Base-by-base conservation (phyloP, 2,113 vertebrate genomes). In the Thermophis baileyi region DNA sequence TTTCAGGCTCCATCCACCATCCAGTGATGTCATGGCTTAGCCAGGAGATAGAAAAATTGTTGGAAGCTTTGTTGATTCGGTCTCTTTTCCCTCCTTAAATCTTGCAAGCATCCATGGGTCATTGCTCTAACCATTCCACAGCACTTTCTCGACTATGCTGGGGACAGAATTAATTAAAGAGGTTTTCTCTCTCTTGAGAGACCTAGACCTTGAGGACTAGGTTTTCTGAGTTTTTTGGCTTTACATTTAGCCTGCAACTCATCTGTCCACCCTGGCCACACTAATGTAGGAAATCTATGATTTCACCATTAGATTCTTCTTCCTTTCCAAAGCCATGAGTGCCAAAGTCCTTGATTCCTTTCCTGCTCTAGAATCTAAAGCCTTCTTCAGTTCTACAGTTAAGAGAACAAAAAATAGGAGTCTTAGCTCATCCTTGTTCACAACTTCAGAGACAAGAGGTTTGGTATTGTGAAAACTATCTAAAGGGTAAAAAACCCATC, bases 61-160 rank as follows among this genome's bases (percentile, higher is more conserved):
- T 87, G 89, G 92, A 90, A 93, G 89, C 24, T 87, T 50, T 50
- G 74, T 44, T 16, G 54, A 60, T 90, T 93, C 88, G 35, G 3
- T 92, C 18, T 51, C 30, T 35, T 85, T 44, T 63, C 9, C 46
- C 46, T 51, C 20, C 47, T 89, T 90, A 16, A 14, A 1, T 85
- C 46, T 93, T 10, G 51, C 11, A 50, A 81, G 92, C 49, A 90
- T 90, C 63, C 24, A 50, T 54, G 40, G 7, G 25, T 35, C 81
- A 35, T 20, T 50, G 4, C 54, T 93, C 7, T 90, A 27, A 90
- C 1, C 69, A 18, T 16, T 4, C 6, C 7, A 35, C n/a, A 63
- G 3, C 20, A 50, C 54, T 90, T 57, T 35, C n/a, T 1, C 6
- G 2, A 35, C 6, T 18, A 20, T 24, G 14, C 50, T 18, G n/a